Percentiles rank a stretch among this genome's conserved stretches.
Conservation (phyloP, 2,888 invertebrate genomes). For the Mamestra brassicae region DNA sequence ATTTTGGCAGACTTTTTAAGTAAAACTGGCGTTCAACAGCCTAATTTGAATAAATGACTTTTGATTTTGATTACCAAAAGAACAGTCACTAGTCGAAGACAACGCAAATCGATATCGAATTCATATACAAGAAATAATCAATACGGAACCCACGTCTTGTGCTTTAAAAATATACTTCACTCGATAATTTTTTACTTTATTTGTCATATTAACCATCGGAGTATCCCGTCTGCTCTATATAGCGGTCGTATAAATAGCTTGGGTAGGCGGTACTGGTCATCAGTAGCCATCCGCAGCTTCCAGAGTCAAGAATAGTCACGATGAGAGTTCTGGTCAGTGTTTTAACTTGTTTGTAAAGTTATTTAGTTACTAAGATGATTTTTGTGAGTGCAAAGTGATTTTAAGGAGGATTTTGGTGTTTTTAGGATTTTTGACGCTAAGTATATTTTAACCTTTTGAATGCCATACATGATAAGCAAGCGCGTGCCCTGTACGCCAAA, state of each 20-base stretch:
- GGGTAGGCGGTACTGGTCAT: conserved; percentile 73
- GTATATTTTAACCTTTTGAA: no score
- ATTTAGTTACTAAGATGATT: neutral
- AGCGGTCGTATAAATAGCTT: conserved; percentile 81
- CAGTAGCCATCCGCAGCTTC: conserved; percentile 83
- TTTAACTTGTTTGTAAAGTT: neutral
- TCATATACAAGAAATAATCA: no score
- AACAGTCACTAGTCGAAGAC: no score
- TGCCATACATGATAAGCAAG: no score
- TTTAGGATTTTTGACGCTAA: no score
- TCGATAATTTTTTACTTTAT: conserved; percentile 43
- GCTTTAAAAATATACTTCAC: conserved; percentile 14
- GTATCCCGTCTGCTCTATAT: conserved; percentile 73
- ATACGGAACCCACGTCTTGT: conserved; percentile 43
- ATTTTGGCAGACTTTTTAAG: no score
- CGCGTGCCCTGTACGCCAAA: no score
- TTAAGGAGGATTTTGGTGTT: no score
- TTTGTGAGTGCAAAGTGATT: neutral
- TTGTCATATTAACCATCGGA: conserved; percentile 4
- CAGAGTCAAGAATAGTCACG: conserved; percentile 81
- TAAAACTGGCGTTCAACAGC: no score
- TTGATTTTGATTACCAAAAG: no score
- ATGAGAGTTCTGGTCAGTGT: conserved; percentile 88
- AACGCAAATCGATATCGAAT: no score
- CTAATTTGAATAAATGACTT: no score